Evolutionary conservation across 1,140 invertebrate genomes (phyloP).

Genomic region (Argopecten irradians): DNA sequence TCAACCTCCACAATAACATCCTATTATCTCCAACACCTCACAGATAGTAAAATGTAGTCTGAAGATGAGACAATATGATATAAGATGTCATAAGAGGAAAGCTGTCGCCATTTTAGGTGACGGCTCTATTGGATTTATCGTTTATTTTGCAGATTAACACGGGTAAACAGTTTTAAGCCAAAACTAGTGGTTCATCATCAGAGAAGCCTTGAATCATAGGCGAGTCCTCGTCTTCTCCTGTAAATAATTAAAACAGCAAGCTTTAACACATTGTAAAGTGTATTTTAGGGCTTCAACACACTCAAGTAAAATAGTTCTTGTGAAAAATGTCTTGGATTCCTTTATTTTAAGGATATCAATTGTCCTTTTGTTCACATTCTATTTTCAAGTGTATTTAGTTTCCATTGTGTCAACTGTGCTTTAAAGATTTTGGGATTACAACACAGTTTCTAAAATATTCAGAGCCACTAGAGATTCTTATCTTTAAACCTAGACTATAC

Average conservation of each 20-base stretch:
- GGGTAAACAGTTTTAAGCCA: conserved; percentile 83
- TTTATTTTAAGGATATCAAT: too few species aligned
- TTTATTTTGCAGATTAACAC: neutral
- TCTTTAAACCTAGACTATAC: too few species aligned
- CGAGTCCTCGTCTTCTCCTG: conserved; percentile 91
- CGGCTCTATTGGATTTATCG: neutral
- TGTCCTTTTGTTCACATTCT: too few species aligned
- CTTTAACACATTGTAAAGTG: too few species aligned
- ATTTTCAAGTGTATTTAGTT: too few species aligned
- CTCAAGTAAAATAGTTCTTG: too few species aligned
- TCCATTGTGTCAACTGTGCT: too few species aligned
- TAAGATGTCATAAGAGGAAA: neutral
- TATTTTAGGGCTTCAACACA: too few species aligned
- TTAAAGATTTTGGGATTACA: too few species aligned
- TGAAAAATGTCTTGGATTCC: too few species aligned
- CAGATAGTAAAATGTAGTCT: neutral
- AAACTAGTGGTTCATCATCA: conserved; percentile 94
- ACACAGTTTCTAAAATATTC: too few species aligned
- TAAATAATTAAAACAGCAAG: conserved; percentile 31
- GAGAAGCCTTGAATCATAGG: conserved; percentile 93
- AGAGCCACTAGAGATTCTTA: too few species aligned
- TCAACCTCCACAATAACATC: neutral
- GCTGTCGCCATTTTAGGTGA: neutral
- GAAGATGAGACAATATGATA: neutral
- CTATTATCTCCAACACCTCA: neutral